Conservation (phyloP, 2,797 vertebrate species). For the Notolabrus celidotus region DNA sequence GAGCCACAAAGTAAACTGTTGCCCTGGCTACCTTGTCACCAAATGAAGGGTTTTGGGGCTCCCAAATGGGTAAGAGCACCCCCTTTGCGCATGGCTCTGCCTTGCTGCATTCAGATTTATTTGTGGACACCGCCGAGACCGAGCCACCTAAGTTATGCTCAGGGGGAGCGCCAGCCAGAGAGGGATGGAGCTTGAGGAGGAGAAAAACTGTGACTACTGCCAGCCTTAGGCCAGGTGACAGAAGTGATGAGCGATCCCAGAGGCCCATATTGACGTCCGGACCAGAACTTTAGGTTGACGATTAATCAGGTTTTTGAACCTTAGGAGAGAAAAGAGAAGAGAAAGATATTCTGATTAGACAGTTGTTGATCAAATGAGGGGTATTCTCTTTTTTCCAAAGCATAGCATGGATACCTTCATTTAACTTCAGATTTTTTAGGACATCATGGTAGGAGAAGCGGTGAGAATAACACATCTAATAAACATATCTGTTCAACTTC, state of each 20-base stretch:
- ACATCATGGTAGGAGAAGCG: background rate
- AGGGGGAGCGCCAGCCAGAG: conserved; percentile 75
- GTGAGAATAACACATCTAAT: too few species aligned
- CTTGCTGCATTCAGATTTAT: conserved; percentile 87
- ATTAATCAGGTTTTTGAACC: conserved; percentile 50
- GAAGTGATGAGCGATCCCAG: conserved; percentile 67
- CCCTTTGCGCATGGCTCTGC: conserved; percentile 88
- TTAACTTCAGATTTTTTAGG: background rate
- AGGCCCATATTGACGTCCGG: conserved; percentile 84
- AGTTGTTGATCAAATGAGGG: background rate
- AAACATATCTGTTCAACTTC: conserved; percentile 13
- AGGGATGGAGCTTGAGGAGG: conserved; percentile 81
- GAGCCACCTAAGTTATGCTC: conserved; percentile 77
- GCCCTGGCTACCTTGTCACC: conserved; percentile 98
- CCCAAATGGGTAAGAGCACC: conserved; percentile 95
- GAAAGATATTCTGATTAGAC: conserved; percentile 8
- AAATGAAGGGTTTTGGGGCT: conserved; percentile 94
- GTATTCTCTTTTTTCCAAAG: background rate
- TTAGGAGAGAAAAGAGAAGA: conserved; percentile 46
- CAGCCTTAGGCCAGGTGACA: conserved; percentile 83
- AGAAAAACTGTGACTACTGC: conserved; percentile 83
- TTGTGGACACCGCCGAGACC: conserved; percentile 77
- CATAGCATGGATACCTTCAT: background rate
- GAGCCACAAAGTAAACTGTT: conserved; percentile 97
- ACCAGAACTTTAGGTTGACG: conserved; percentile 24